Conservation (phyloP, 2,113 vertebrate genomes). For the Megaleporinus macrocephalus region DNA sequence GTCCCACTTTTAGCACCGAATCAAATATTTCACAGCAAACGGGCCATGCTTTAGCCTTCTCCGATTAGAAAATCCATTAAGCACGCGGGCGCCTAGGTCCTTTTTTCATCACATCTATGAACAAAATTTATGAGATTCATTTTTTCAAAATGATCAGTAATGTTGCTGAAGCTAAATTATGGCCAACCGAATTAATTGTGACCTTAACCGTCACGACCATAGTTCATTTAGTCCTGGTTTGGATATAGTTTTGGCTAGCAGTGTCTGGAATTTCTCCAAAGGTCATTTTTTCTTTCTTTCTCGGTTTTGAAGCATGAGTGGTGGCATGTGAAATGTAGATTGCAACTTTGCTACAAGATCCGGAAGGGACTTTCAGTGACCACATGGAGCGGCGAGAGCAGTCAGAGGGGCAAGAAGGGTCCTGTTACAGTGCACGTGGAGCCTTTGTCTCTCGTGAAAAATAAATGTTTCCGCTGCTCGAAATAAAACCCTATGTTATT, state of each 20-base stretch:
- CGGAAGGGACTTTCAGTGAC: constrained; percentile 8
- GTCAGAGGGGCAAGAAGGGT: constrained; percentile 32
- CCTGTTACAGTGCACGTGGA: constrained; percentile 53
- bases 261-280: not conserved
- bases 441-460: constrained; percentile 77
- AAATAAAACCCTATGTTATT: constrained; percentile 79
- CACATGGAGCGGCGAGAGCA: not conserved
- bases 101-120: not conserved
- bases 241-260: not conserved
- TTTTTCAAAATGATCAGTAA: constrained; percentile 32
- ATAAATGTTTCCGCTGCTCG: constrained; percentile 78
- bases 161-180: not conserved
- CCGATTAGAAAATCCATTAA: constrained; percentile 33
- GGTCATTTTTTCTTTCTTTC: not conserved
- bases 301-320: not conserved
- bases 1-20: constrained; percentile 1
- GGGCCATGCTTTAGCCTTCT: not conserved
- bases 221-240: not conserved
- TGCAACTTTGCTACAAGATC: constrained; percentile 12
- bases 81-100: not conserved
- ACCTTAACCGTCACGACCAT: not conserved
- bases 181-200: not conserved
- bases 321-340: constrained; percentile 16
- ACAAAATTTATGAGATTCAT: constrained; percentile 5
- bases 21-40: constrained; percentile 26